These are phyloP conservation scores for Labrus mixtus DNA, from an alignment of 2,113 vertebrate species.

Conservation along the genomic window DNA sequence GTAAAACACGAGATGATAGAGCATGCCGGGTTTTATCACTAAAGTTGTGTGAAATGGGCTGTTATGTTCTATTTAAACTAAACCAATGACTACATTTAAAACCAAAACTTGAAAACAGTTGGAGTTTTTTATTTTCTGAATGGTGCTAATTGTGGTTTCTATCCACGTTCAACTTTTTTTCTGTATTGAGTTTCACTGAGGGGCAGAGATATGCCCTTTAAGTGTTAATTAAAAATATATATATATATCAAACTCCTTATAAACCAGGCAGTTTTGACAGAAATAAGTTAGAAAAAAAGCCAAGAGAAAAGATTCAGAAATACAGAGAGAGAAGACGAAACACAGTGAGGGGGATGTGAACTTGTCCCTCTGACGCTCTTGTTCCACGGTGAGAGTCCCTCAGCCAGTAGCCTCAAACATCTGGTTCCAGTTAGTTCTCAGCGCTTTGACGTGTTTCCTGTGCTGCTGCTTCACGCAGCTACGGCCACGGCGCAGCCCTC, in stretches of 20 bases:
- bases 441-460: slow-evolving; percentile 89
- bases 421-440: slow-evolving; percentile 85
- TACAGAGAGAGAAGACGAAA: slow-evolving; percentile 56
- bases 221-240: background rate
- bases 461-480: slow-evolving; percentile 75
- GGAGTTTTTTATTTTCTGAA: background rate
- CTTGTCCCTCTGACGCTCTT: slow-evolving; percentile 84
- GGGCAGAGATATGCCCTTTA: background rate
- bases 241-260: slow-evolving; percentile 28
- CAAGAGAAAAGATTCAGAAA: slow-evolving; percentile 53
- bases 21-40: slow-evolving; percentile 32
- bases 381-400: slow-evolving; percentile 86
- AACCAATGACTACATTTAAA: background rate
- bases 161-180: slow-evolving; percentile 13
- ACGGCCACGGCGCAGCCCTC: slow-evolving; percentile 66
- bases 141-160: background rate
- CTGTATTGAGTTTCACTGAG: slow-evolving; percentile 1
- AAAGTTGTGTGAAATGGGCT: slow-evolving; percentile 47
- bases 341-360: slow-evolving; percentile 73
- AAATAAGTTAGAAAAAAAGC: slow-evolving; percentile 25
- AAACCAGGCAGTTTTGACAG: slow-evolving; percentile 41
- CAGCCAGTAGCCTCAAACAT: slow-evolving; percentile 81
- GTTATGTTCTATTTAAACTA: slow-evolving; percentile 21
- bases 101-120: background rate
- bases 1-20: slow-evolving; percentile 37